A percentile compares a stretch with the other conserved stretches of the same genome.
phyloP scores from a whole-genome alignment of 2,113 vertebrate species.

The Syngnathus floridae region DNA sequence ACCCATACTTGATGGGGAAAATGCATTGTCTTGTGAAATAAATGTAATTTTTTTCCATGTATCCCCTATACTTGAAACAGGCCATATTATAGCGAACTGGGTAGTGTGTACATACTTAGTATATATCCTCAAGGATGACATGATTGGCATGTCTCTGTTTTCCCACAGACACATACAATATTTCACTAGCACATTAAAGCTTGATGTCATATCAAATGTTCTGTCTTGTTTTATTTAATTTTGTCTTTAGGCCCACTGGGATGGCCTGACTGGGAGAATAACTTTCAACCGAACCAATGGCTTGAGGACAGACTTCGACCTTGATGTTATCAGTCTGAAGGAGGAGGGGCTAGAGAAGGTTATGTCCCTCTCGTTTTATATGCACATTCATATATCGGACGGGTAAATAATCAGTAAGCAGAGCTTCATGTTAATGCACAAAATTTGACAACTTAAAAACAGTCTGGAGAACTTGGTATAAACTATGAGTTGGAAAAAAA shows the following conservation, averaged over 20 bases:
- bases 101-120: no score
- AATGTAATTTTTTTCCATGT: no score
- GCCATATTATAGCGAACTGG: no score
- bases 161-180: neutral
- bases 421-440: neutral
- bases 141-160: neutral
- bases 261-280: constrained; percentile 96
- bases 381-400: neutral
- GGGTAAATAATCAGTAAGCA: neutral
- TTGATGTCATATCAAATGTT: neutral
- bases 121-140: neutral
- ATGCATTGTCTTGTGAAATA: no score
- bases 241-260: constrained; percentile 86
- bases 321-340: constrained; percentile 96
- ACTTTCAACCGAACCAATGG: constrained; percentile 96
- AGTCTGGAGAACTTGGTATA: neutral
- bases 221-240: constrained; percentile 7
- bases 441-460: neutral
- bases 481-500: constrained; percentile 8
- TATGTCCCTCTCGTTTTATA: neutral
- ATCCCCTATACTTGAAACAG: no score
- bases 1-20: no score
- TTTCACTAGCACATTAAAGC: neutral
- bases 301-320: constrained; percentile 96
- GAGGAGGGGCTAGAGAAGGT: constrained; percentile 97